A percentile compares a stretch with the other conserved stretches of the same genome.
These are phyloP conservation scores for Archocentrus centrarchus DNA, from an alignment of 2,113 vertebrate genomes.

Conservation along the genomic window DNA sequence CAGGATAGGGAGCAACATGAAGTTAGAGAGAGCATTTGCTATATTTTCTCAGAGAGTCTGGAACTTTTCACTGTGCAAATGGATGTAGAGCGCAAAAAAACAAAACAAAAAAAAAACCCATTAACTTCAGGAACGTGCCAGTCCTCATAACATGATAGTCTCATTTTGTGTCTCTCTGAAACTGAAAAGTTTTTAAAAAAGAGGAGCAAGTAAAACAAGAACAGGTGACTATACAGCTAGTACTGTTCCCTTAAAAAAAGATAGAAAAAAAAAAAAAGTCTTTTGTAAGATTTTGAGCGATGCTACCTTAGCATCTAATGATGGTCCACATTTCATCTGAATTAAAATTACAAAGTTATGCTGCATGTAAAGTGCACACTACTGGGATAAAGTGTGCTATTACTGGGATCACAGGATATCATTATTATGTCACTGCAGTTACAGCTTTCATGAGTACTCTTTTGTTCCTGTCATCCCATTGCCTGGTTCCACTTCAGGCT, in stretches of 20 bases:
- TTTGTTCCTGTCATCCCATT: neutral
- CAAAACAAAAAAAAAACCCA: neutral
- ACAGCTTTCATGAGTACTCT: neutral
- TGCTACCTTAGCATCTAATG: neutral
- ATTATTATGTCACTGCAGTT: neutral
- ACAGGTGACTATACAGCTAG: neutral
- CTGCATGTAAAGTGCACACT: neutral
- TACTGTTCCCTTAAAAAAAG: neutral
- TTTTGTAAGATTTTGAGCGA: too few relatives aligned
- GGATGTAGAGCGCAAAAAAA: neutral
- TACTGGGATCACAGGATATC: neutral
- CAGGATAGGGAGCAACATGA: neutral
- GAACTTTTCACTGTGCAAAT: slow-evolving; percentile 4
- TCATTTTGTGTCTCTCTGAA: neutral
- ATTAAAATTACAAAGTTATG: neutral
- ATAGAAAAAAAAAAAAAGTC: too few relatives aligned
- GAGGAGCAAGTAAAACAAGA: neutral
- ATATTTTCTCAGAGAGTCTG: neutral
- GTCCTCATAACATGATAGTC: neutral
- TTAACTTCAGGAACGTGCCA: neutral
- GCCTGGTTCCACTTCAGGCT: slow-evolving; percentile 11
- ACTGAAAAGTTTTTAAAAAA: neutral
- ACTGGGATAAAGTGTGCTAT: too few relatives aligned
- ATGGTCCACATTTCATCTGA: neutral
- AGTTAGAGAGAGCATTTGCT: neutral